Percentiles rank a stretch among this genome's conserved stretches.
Conservation (phyloP, 2,113 vertebrate genomes). For the Galbula dea region DNA sequence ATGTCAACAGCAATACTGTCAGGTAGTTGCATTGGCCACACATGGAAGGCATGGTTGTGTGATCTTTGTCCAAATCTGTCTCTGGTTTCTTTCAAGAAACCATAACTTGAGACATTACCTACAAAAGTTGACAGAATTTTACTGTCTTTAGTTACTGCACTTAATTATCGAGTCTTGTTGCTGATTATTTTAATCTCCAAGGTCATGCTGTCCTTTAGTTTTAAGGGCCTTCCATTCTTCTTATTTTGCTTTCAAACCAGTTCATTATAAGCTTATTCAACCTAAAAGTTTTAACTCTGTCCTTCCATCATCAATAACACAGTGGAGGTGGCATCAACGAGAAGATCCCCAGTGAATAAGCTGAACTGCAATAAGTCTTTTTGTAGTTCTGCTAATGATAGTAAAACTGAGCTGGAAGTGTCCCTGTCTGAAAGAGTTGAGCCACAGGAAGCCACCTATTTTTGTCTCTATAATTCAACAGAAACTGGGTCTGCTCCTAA, state of each 20-base stretch:
- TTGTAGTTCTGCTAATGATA: background rate
- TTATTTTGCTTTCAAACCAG: background rate
- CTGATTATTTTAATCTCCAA: too few relatives aligned
- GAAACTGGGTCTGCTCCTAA: background rate
- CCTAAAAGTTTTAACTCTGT: background rate
- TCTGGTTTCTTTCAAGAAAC: too few relatives aligned
- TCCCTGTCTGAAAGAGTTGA: background rate
- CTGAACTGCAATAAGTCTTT: background rate
- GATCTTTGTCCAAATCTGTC: background rate
- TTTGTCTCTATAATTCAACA: background rate
- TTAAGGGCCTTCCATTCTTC: background rate
- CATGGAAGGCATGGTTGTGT: fast-evolving
- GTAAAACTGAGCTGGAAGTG: background rate
- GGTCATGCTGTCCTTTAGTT: too few relatives aligned
- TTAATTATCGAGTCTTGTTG: too few relatives aligned
- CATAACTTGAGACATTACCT: too few relatives aligned
- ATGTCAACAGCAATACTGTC: background rate
- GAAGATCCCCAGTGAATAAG: background rate
- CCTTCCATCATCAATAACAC: background rate
- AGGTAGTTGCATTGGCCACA: background rate
- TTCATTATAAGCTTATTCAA: background rate
- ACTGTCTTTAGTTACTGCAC: too few relatives aligned
- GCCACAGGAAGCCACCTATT: background rate
- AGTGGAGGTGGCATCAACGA: background rate
- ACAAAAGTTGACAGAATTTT: too few relatives aligned